Conservation (phyloP, 64 coral and sea anemone species). For the Cladopsammia gracilis region DNA sequence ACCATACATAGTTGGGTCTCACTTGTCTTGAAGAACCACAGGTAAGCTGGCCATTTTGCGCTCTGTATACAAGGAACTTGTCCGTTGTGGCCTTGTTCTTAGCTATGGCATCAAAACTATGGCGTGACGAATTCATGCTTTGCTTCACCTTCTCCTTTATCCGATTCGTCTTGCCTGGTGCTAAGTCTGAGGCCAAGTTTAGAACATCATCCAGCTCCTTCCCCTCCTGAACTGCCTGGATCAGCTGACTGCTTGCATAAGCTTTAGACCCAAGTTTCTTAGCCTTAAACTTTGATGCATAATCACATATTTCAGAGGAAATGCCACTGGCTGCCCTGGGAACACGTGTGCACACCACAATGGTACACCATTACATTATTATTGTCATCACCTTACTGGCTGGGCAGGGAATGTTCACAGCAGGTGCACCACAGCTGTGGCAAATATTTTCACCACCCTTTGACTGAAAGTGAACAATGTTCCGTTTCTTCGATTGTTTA, state of each 20-base stretch:
- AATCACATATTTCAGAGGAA: too few species aligned
- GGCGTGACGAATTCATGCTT: constrained; percentile 39
- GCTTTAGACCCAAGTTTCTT: constrained; percentile 62
- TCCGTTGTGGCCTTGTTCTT: constrained; percentile 76
- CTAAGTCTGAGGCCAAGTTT: constrained; percentile 38
- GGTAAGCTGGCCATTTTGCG: constrained; percentile 54
- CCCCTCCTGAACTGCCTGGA: constrained; percentile 62
- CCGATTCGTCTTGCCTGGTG: constrained; percentile 46
- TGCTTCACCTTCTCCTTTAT: constrained; percentile 39
- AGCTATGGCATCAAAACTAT: constrained; percentile 78
- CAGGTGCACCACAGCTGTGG: constrained; percentile 70
- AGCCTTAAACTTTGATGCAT: constrained; percentile 53
- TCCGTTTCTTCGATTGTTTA: neutral
- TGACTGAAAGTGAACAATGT: constrained; percentile 40
- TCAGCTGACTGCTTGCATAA: constrained; percentile 68
- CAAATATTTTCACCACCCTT: constrained; percentile 31
- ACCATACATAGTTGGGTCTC: constrained; percentile 43
- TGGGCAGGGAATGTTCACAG: constrained; percentile 17
- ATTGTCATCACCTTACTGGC: constrained; percentile 68
- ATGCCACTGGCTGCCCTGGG: neutral
- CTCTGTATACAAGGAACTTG: constrained; percentile 68
- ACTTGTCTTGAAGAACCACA: constrained; percentile 59
- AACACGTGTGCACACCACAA: constrained; percentile 59
- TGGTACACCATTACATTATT: constrained; percentile 46
- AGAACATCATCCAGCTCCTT: constrained; percentile 63